Conservation (phyloP, 2,888 invertebrate species). For the Agonopterix heracliana region DNA sequence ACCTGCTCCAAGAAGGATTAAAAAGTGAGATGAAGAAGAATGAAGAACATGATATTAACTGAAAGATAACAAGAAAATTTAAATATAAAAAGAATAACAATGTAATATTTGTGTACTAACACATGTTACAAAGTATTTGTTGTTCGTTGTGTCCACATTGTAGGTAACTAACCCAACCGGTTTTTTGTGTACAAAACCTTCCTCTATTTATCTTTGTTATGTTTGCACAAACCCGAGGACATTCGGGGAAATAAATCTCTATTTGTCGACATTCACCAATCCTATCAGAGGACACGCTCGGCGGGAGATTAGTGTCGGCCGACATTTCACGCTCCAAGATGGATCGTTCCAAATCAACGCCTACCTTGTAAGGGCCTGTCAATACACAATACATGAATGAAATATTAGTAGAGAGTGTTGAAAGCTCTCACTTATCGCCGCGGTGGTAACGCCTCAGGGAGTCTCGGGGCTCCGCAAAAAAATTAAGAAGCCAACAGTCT, state of each 20-base stretch:
- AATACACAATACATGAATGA: slow-evolving; percentile 19
- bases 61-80: neutral
- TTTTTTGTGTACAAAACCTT: slow-evolving; percentile 41
- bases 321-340: slow-evolving; percentile 38
- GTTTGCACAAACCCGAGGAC: slow-evolving; percentile 54
- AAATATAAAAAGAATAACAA: slow-evolving; percentile 33
- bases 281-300: slow-evolving; percentile 27
- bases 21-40: too few species aligned
- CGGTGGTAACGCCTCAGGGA: slow-evolving; percentile 34
- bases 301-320: slow-evolving; percentile 35
- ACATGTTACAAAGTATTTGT: slow-evolving; percentile 33
- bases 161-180: slow-evolving; percentile 30
- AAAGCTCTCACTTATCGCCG: slow-evolving; percentile 43
- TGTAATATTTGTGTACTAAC: slow-evolving; percentile 33
- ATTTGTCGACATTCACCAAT: slow-evolving; percentile 62
- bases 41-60: too few species aligned
- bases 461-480: slow-evolving; percentile 39
- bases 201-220: slow-evolving; percentile 42
- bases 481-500: slow-evolving; percentile 43
- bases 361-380: slow-evolving; percentile 14
- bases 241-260: slow-evolving; percentile 56
- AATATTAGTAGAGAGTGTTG: slow-evolving; percentile 29
- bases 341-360: slow-evolving; percentile 29
- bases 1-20: too few species aligned
- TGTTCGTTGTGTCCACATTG: slow-evolving; percentile 30